These are phyloP conservation scores for Crocuta crocuta DNA, from an alignment of 2,113 vertebrate species.

Conservation along the genomic window DNA sequence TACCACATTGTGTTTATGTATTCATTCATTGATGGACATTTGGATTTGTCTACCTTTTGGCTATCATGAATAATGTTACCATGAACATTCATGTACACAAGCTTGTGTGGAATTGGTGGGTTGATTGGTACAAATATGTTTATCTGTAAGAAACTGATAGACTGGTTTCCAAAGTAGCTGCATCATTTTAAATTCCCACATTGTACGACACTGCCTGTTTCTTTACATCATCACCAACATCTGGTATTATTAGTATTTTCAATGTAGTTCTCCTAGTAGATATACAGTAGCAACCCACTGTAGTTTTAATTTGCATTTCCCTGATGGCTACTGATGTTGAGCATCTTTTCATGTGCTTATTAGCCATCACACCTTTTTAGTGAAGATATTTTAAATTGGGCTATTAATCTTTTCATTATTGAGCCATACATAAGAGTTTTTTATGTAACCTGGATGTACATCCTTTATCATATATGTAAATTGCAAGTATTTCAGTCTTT, in stretches of 20 bases:
- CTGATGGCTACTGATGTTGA: not conserved
- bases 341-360: not conserved
- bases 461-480: not conserved
- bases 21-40: not conserved
- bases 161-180: not conserved
- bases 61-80: not conserved
- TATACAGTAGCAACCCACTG: not conserved
- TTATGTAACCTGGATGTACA: not conserved
- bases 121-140: not conserved
- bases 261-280: not conserved
- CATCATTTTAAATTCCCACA: not conserved
- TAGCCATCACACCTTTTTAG: not conserved
- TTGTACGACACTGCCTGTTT: not conserved
- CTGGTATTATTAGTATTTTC: not conserved
- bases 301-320: not conserved
- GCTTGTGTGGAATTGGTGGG: not conserved
- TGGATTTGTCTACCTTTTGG: not conserved
- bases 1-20: not conserved
- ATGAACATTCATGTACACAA: not conserved
- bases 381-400: not conserved
- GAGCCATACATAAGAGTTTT: not conserved
- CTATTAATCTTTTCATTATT: not conserved
- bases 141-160: not conserved
- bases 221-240: not conserved
- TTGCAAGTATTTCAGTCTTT: not conserved